A percentile compares a stretch with the other conserved stretches of the same genome.
These are phyloP conservation scores for Limanda limanda DNA, from an alignment of 2,113 vertebrate genomes.

Conservation along the genomic window DNA sequence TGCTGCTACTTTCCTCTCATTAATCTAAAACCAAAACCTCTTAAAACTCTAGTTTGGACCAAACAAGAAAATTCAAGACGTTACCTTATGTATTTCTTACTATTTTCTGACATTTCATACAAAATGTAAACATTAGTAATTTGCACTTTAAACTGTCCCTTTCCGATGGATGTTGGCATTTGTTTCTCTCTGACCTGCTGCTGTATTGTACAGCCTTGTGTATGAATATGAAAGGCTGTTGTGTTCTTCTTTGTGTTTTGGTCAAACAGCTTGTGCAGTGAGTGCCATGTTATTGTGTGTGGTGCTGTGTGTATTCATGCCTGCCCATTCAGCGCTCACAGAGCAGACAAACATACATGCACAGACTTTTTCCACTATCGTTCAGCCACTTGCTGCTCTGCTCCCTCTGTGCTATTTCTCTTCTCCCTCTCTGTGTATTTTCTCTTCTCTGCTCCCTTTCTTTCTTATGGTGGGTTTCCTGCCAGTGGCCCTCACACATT, in stretches of 20 bases:
- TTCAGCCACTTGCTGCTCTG: conserved; percentile 10
- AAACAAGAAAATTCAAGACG: background rate
- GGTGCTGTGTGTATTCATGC: conserved; percentile 7
- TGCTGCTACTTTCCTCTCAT: too few relatives aligned
- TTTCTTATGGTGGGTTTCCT: conserved; percentile 41
- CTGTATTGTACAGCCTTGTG: conserved; percentile 19
- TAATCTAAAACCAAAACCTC: background rate
- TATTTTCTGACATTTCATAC: background rate
- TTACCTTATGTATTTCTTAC: background rate
- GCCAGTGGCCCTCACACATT: conserved; percentile 52
- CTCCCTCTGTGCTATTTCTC: background rate
- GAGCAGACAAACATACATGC: conserved; percentile 32
- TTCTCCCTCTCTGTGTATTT: background rate
- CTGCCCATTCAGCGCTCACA: conserved; percentile 6
- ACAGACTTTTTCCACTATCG: conserved; percentile 26
- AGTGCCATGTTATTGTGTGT: conserved; percentile 47
- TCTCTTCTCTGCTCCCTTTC: background rate
- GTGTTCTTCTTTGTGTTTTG: conserved; percentile 49
- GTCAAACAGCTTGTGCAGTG: conserved; percentile 7
- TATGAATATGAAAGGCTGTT: conserved; percentile 24
- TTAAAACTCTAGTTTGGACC: background rate
- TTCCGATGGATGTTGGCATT: background rate
- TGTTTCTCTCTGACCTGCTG: background rate
- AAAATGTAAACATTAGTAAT: too few relatives aligned
- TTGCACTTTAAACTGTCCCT: background rate